phyloP scores from a whole-genome alignment of 37 sponge, comb jelly and placozoan genomes.

The Mnemiopsis leidyi region DNA sequence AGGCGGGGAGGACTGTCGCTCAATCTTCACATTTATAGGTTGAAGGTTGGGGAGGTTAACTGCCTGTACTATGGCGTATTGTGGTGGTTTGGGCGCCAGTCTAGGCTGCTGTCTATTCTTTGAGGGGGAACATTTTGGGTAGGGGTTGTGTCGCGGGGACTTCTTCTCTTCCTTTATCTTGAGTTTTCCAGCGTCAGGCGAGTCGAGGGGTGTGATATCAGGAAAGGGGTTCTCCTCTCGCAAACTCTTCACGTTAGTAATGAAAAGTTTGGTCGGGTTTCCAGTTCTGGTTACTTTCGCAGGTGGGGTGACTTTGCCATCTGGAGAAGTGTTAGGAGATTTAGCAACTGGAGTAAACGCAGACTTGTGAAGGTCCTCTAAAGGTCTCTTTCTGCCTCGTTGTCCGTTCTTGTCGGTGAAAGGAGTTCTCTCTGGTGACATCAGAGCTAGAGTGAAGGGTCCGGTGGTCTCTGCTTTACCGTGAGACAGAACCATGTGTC shows the following conservation, averaged over 20 bases:
- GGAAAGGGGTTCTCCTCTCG: slow-evolving; percentile 24
- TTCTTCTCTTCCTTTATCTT: slow-evolving; percentile 31
- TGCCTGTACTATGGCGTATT: slow-evolving; percentile 16
- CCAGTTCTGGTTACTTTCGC: not conserved
- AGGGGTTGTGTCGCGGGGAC: slow-evolving; percentile 30
- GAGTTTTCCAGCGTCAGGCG: not conserved
- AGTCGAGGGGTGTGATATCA: not conserved
- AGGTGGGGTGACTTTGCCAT: not conserved
- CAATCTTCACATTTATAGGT: not conserved
- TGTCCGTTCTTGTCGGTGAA: slow-evolving; percentile 33
- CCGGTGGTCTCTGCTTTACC: slow-evolving; percentile 27
- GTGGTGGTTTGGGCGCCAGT: slow-evolving; percentile 30
- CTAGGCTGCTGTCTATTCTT: not conserved
- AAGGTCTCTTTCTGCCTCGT: slow-evolving; percentile 5
- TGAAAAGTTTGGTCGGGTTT: not conserved
- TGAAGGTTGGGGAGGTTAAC: not conserved
- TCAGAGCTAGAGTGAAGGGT: slow-evolving; percentile 53
- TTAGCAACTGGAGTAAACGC: slow-evolving; percentile 44
- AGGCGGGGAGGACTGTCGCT: not conserved
- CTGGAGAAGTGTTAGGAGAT: slow-evolving; percentile 20
- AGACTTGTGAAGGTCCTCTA: slow-evolving; percentile 47
- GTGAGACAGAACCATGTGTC: slow-evolving; percentile 54
- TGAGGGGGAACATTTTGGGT: not conserved
- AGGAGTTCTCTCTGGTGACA: slow-evolving; percentile 40
- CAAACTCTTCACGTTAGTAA: slow-evolving; percentile 45